Evolutionary conservation across 2,797 vertebrate genomes (phyloP).

Genomic region (Chelmon rostratus): DNA sequence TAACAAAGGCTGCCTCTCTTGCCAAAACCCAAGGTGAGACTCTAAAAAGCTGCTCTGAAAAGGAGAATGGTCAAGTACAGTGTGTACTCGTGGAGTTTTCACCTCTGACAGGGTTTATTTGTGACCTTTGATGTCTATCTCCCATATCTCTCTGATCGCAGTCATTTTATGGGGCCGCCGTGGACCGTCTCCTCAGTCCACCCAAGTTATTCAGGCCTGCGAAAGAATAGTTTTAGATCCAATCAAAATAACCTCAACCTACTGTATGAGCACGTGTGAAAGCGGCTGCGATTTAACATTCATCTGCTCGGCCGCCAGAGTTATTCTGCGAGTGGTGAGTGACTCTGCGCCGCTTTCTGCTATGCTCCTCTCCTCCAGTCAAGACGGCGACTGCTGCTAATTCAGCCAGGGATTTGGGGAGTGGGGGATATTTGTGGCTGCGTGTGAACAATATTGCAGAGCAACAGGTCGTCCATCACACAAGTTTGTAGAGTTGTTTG

Average conservation of each 20-base stretch:
- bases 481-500: conserved; percentile 48
- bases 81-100: conserved; percentile 52
- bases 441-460: conserved; percentile 40
- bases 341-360: conserved; percentile 47
- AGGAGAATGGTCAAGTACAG: conserved; percentile 63
- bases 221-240: conserved; percentile 71
- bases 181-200: conserved; percentile 42
- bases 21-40: conserved; percentile 84
- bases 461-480: conserved; percentile 38
- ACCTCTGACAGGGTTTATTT: conserved; percentile 66
- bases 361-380: conserved; percentile 37
- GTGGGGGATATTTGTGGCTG: conserved; percentile 39
- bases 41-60: conserved; percentile 42
- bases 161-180: conserved; percentile 52
- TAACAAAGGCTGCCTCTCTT: conserved; percentile 81
- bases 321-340: conserved; percentile 46
- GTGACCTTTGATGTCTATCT: conserved; percentile 79
- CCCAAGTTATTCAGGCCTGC: conserved; percentile 55
- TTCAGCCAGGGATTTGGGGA: conserved; percentile 63
- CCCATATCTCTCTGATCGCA: conserved; percentile 67
- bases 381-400: conserved; percentile 45
- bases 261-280: conserved; percentile 22
- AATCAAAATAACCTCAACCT: conserved; percentile 71
- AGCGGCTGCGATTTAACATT: conserved; percentile 47
- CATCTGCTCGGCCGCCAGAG: conserved; percentile 56